Base-by-base conservation (phyloP, 2,797 vertebrate genomes). In the Morus bassanus region DNA sequence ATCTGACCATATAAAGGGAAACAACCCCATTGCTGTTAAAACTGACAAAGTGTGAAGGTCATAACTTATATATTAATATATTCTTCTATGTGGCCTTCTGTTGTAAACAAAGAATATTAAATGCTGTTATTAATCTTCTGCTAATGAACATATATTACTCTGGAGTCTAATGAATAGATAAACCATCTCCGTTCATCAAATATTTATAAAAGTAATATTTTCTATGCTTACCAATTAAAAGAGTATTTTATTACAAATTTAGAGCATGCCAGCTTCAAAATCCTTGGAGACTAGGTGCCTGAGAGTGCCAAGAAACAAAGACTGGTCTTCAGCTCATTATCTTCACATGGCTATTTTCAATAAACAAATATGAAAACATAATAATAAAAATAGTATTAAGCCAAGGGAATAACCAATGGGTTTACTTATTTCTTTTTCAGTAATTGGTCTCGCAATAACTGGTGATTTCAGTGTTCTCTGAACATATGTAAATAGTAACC, bases 71-170 rank as follows among this genome's bases (percentile, higher is more conserved):
- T 98, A 98, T 98, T 98, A 96, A 98, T 98, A 94, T 68, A 51
- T 91, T 97, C 63, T 95, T 97, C 94, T 95, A 96, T 94, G 95
- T 97, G 97, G 98, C 95, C 93, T 97, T 98, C 94, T 95, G 95
- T 88, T 98, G 94, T 98, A 98, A 98, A 98, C 97, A 98, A 98
- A 98, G 96, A 98, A 97, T 98, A 98, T 98, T 98, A 98, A 98
- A 97, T 93, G 95, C 23, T 64, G 85, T 97, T 95, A 97, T 97
- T 98, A 89, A 91, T 97, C 81, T 96, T 97, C 56, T 95, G 84
- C 91, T 98, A 98, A 98, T 98, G 97, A 98, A 97, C 94, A 96
- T 96, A 93, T 94, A 96, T 98, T 97, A 97, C 95, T 96, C 93
- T 94, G 80, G 76, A 94, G 74, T 94, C 89, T 98, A 98, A 98